Evolutionary conservation across 2,113 vertebrate species (phyloP).

Genomic region (Hyperopisus bebe): DNA sequence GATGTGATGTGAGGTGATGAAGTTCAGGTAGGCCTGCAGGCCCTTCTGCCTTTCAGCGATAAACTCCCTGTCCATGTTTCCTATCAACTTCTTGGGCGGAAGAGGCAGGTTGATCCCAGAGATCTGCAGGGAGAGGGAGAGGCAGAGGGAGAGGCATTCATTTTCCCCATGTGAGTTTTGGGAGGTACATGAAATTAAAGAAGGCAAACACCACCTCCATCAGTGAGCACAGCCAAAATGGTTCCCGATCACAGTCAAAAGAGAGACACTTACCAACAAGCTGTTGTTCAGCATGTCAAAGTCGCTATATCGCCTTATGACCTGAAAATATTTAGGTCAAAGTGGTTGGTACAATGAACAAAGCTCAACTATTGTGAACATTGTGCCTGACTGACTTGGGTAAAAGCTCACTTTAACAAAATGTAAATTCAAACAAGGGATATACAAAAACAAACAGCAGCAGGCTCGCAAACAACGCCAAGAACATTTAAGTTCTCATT

Average conservation of each 20-base stretch:
- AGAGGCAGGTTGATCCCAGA: slow-evolving; percentile 83
- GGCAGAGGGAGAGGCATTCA: slow-evolving; percentile 22
- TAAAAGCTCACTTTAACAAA: not conserved
- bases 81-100: slow-evolving; percentile 91
- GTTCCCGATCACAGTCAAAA: not conserved
- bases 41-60: slow-evolving; percentile 92
- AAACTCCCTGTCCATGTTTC: slow-evolving; percentile 97
- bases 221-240: not conserved
- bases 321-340: slow-evolving; percentile 60
- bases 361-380: not conserved
- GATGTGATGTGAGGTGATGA: slow-evolving; percentile 84
- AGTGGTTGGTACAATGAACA: not conserved
- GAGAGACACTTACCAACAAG: slow-evolving; percentile 75
- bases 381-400: not conserved
- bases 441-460: not conserved
- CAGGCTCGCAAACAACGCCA: not conserved
- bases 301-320: slow-evolving; percentile 93
- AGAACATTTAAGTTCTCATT: not conserved
- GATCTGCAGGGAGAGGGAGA: slow-evolving; percentile 61
- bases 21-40: slow-evolving; percentile 85
- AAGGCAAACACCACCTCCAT: not conserved
- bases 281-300: slow-evolving; percentile 91
- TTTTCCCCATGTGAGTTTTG: not conserved
- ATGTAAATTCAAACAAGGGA: not conserved
- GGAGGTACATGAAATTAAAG: not conserved